Base-by-base conservation (phyloP, 2,888 invertebrate genomes). In the Stomorhina lunata region DNA sequence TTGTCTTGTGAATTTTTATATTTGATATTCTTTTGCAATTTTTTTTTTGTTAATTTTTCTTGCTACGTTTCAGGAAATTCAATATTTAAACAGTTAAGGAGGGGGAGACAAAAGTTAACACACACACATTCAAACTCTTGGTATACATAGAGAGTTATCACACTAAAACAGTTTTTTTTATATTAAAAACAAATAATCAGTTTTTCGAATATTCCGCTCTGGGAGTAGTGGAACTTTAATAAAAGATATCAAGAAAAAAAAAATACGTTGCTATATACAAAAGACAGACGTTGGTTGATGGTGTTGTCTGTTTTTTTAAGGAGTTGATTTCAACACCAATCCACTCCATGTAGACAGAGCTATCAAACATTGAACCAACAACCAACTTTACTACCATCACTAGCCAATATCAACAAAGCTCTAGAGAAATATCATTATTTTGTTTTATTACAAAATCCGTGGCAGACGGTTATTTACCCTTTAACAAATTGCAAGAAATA, bases 41-140 rank as follows among this genome's bases (percentile, higher is more conserved):
- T 10, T 45, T 20, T 71, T 71, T 78, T 78, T 29, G n/a, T n/a
- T n/a, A n/a, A n/a, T n/a, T n/a, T n/a, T n/a, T n/a, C n/a, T 25
- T 73, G 68, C 45, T 76, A 76, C 65, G 66, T 82, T 76, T 76
- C 82, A 82, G 82, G 82, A 82, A 82, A 82, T 82, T 79, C 75
- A 82, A 80, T 82, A 79, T 80, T 75, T 65, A 71, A 45, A 48
- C 63, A 22, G 48, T 66, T 7, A 55, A 63, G 37, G 53, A 65
- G 10, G 17, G 15, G 15, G 37, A 76, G 40, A 45, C 22, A 48
- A 17, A 75, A 61, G 45, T n/a, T 75, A 80, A 20, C 15, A 53
- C 9, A 63, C 45, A 63, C 29, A 48, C 32, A 5, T 65, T n/a
- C n/a, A n/a, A n/a, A n/a, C n/a, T n/a, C n/a, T n/a, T n/a, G n/a